Evolutionary conservation across 2,113 vertebrate species (phyloP).

Genomic region (Dromiciops gliroides): DNA sequence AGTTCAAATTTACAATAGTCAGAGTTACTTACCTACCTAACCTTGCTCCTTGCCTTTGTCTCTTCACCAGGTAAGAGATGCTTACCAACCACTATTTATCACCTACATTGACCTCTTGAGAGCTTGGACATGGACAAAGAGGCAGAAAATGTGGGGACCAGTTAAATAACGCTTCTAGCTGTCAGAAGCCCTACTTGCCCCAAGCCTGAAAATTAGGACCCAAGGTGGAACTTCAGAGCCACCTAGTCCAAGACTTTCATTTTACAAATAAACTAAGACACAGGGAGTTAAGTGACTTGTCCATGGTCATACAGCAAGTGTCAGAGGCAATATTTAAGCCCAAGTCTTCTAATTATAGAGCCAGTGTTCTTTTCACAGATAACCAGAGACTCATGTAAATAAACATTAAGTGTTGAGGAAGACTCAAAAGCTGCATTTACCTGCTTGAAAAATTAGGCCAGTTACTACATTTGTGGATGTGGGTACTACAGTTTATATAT

Average conservation of each 20-base stretch:
- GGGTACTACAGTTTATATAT: neutral
- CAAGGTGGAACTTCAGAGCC: neutral
- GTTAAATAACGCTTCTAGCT: neutral
- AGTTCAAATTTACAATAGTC: conserved; percentile 2
- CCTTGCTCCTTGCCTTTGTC: neutral
- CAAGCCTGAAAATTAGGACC: neutral
- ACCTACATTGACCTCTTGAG: neutral
- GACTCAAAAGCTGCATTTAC: neutral
- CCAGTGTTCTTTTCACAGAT: neutral
- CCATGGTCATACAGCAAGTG: neutral
- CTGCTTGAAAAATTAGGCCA: neutral
- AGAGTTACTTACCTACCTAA: neutral
- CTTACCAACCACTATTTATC: neutral
- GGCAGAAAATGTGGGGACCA: neutral
- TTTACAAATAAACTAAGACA: neutral
- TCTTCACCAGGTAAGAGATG: neutral
- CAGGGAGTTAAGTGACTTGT: neutral
- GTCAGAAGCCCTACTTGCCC: neutral
- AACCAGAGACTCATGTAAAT: neutral
- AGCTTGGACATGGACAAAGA: conserved; percentile 9
- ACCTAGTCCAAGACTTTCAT: neutral
- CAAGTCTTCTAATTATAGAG: neutral
- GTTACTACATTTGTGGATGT: neutral
- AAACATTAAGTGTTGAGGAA: neutral
- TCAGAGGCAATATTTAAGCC: neutral